These are phyloP conservation scores for Rhingia campestris DNA, from an alignment of 2,888 invertebrate genomes.

Conservation along the genomic window DNA sequence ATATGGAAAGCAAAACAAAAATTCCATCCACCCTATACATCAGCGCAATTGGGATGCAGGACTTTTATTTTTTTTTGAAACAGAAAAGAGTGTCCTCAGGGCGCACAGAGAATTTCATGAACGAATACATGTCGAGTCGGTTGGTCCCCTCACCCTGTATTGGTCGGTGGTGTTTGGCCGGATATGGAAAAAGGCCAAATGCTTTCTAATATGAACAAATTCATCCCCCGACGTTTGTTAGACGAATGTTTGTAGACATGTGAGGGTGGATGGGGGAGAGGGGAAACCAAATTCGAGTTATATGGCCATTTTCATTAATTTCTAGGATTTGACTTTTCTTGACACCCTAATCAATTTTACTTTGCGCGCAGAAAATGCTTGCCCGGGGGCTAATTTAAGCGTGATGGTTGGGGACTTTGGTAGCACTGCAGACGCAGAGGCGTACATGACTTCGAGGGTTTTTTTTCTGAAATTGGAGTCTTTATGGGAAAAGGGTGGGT, in stretches of 20 bases:
- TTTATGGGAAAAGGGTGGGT: neutral
- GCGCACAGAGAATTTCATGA: constrained; percentile 4
- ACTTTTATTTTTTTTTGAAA: constrained; percentile 22
- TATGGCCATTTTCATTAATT: constrained; percentile 67
- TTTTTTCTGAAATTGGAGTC: constrained; percentile 12
- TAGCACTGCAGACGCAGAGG: neutral
- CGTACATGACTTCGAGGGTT: neutral
- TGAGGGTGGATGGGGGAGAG: neutral
- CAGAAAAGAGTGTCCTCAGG: constrained; percentile 47
- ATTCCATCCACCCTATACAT: constrained; percentile 58
- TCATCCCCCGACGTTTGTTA: constrained; percentile 25
- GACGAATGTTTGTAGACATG: neutral
- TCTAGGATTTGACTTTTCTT: constrained; percentile 63
- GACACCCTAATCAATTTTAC: constrained; percentile 71
- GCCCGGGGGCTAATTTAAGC: constrained; percentile 2
- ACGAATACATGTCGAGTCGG: neutral
- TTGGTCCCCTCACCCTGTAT: constrained; percentile 6
- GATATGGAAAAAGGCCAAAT: constrained; percentile 57
- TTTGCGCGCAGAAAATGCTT: constrained; percentile 39
- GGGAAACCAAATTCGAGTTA: constrained; percentile 43
- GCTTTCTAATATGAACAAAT: constrained; percentile 59
- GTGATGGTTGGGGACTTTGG: neutral
- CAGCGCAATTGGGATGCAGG: constrained; percentile 55
- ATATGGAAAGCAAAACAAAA: constrained; percentile 54
- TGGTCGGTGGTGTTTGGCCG: constrained; percentile 2